phyloP scores from a whole-genome alignment of 2,113 vertebrate species.

The Oryctolagus cuniculus region DNA sequence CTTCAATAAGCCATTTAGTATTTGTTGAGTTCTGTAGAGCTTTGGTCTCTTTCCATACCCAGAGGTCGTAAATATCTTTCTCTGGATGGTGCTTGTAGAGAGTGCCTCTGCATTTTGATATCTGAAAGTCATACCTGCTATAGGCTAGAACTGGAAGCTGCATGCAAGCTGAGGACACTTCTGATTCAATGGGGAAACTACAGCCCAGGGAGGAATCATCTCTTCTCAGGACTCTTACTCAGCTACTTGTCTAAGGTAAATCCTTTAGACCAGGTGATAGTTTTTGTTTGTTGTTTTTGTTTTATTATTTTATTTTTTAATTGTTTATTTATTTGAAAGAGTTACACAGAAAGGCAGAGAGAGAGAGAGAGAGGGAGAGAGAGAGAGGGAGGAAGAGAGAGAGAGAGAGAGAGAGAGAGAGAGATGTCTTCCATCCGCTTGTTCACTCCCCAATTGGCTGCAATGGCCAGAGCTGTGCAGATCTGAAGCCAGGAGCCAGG shows the following conservation, averaged over 20 bases:
- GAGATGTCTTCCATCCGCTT: too few relatives aligned
- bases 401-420: too few relatives aligned
- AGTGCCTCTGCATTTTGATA: slow-evolving; percentile 25
- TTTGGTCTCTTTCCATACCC: slow-evolving; percentile 74
- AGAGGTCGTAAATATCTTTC: slow-evolving; percentile 77
- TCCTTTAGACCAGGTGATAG: slow-evolving; percentile 47
- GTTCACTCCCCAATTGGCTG: too few relatives aligned
- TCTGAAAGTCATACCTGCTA: slow-evolving; percentile 40
- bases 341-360: too few relatives aligned
- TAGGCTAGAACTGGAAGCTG: neutral
- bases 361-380: too few relatives aligned
- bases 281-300: slow-evolving; percentile 32
- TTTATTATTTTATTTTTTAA: neutral
- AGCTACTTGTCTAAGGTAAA: neutral
- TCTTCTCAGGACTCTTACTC: neutral
- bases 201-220: neutral
- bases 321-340: too few relatives aligned
- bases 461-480: too few relatives aligned
- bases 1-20: slow-evolving; percentile 84
- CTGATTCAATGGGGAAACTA: neutral
- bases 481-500: too few relatives aligned
- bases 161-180: neutral
- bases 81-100: slow-evolving; percentile 50
- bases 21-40: slow-evolving; percentile 76
- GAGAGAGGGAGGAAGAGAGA: too few relatives aligned